Percentiles rank a stretch among this genome's conserved stretches.
Evolutionary conservation across 2,797 vertebrate genomes (phyloP).

Genomic region (Chrysocyon brachyurus): DNA sequence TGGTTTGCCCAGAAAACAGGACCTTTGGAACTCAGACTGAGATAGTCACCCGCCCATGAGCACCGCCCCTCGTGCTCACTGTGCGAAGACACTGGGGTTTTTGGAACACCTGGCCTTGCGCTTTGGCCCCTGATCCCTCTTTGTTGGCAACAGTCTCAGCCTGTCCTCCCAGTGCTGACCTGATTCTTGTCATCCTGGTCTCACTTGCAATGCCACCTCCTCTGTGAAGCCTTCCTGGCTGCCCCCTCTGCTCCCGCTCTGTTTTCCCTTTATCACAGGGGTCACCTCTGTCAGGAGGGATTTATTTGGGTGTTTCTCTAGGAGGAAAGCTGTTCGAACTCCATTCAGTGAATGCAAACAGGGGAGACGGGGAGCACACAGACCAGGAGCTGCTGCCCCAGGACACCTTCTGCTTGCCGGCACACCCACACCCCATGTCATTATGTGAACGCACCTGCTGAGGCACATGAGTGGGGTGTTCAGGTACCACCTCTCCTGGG

Average conservation of each 20-base stretch:
- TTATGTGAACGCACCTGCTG: rapidly evolving
- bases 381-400: no score
- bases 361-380: no score
- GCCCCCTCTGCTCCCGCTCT: rapidly evolving
- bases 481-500: no score
- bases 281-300: rapidly evolving
- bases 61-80: background rate
- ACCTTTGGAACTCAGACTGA: background rate
- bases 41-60: background rate
- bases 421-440: no score
- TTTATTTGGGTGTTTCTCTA: background rate
- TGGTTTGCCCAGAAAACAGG: rapidly evolving
- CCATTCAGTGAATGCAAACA: background rate
- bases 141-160: background rate
- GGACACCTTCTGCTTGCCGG: no score
- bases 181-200: background rate
- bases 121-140: background rate
- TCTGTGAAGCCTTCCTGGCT: background rate
- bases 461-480: no score
- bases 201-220: rapidly evolving
- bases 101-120: background rate
- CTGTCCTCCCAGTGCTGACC: no score
- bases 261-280: rapidly evolving
- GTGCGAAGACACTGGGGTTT: background rate
- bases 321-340: no score